Evolutionary conservation across 2,797 vertebrate species (phyloP), one percentile per base, ranked within the genome.

Genomic region (Platalea minor): DNA sequence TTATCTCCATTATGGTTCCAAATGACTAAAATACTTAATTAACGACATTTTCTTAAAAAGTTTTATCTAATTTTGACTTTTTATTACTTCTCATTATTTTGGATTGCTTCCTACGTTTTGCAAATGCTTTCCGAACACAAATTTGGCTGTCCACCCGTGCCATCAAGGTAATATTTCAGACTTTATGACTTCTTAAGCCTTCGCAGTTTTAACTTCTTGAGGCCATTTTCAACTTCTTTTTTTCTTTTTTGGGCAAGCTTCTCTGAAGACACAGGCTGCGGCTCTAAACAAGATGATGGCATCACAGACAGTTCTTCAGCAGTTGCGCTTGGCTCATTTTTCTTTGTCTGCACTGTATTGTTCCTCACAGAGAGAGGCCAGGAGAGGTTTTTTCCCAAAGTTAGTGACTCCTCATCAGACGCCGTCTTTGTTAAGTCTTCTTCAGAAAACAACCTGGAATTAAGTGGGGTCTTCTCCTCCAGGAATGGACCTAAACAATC

Each of bases 121-220:
- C 37, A 45, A 28, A 43, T 3, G 33, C 23, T 59, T 73, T 46
- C 81, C 39, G 4, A 69, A 10, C 23, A 51, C 65, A 88, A 17
- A 53, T 28, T 9, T 73, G 39, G 24, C 48, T 79, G 46, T 35
- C 12, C 33, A 67, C 12, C 23, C 7, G 7, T 11, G 26, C 33
- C 48, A 69, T 39, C 29, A 63, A 37, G 59, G 78, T 60, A 56
- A 1, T 11, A 64, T 50, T 88, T 88, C 56, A 61, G 26, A 48
- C 54, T 96, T 97, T 90, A 98, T 63, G 94, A 97, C 95, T 98
- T 98, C 97, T 98, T 98, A 86, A 96, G 93, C 87, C 98, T 98
- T 86, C 98, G 97, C 88, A 98, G 98, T 98, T 98, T 98, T 50
- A 98, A 98, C 96, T 98, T 98, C 98, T 98, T 96, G 64, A 98